Evolutionary conservation across 2,113 vertebrate genomes (phyloP).

Genomic region (Melanerpes aurifrons): DNA sequence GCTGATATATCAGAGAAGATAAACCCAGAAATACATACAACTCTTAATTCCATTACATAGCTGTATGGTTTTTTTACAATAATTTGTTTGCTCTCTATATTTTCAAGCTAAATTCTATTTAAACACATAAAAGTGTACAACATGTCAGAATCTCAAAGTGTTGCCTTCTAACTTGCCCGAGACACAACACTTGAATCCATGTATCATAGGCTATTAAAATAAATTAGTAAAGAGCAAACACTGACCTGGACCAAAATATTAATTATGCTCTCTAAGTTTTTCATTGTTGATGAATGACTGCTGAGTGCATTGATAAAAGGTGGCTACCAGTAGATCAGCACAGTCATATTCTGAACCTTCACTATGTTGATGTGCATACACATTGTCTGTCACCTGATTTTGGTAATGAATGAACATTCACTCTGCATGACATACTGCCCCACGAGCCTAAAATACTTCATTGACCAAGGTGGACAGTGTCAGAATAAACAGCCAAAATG

Average conservation of each 20-base stretch:
- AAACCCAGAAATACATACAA: background rate
- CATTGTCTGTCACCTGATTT: background rate
- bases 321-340: rapidly evolving
- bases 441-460: background rate
- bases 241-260: background rate
- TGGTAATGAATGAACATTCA: background rate
- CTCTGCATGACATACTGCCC: background rate
- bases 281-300: background rate
- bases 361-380: background rate
- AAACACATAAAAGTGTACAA: background rate
- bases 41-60: background rate
- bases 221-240: background rate
- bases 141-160: background rate
- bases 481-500: background rate
- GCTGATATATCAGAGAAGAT: background rate
- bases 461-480: background rate
- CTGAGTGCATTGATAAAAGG: background rate
- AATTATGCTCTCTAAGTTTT: background rate
- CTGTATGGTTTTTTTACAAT: background rate
- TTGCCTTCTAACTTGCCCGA: rapidly evolving
- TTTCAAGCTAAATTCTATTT: background rate
- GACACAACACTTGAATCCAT: rapidly evolving
- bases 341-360: background rate
- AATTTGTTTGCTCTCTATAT: background rate
- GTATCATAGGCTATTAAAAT: background rate